Base-by-base conservation (phyloP, 1,140 invertebrate species). In the Drosophila triauraria region DNA sequence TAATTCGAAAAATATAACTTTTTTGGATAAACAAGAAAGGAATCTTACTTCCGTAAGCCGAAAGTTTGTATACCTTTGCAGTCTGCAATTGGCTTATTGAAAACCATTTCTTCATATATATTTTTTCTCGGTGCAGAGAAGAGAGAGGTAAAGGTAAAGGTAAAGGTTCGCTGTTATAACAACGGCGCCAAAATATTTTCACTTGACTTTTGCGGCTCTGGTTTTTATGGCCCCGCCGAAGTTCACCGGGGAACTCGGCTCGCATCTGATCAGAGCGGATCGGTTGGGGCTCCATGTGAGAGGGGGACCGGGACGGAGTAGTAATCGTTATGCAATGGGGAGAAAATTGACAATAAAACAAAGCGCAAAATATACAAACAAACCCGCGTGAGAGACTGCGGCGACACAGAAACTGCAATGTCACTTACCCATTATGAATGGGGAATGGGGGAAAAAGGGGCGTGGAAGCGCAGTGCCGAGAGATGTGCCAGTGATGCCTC, bases 291-390 rank as follows among this genome's bases (percentile, higher is more conserved):
- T 38, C 35, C 35, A 38, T 38, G 35, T 4, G 3, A 38, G 20
- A 35, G 32, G 9, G 58, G n/a, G 60, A 1, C 6, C 10, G 20
- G 23, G 57, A 42, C 10, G 17, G 42, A n/a, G 10, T n/a, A 40
- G 53, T 56, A 56, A 54, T 59, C 20, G 65, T 86, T 86, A 86
- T 86, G 84, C 61, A 88, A 87, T 70, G 62, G 80, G 76, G 68
- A 80, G 83, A 87, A 88, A 87, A 87, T 88, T 78, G 62, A 83
- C 67, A 83, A 77, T 62, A 77, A 87, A 80, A 83, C 76, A 82
- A 86, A 84, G 51, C 63, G 68, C 46, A 67, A 81, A 84, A 80
- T 58, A 80, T 58, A 53, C 58, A 80, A 80, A 75, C 48, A 80
- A 65, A 75, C 60, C 68, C 38, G 68, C 70, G 70, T 72, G 70